Conservation (phyloP, 2,888 invertebrate species). For the Lysandra bellargus region DNA sequence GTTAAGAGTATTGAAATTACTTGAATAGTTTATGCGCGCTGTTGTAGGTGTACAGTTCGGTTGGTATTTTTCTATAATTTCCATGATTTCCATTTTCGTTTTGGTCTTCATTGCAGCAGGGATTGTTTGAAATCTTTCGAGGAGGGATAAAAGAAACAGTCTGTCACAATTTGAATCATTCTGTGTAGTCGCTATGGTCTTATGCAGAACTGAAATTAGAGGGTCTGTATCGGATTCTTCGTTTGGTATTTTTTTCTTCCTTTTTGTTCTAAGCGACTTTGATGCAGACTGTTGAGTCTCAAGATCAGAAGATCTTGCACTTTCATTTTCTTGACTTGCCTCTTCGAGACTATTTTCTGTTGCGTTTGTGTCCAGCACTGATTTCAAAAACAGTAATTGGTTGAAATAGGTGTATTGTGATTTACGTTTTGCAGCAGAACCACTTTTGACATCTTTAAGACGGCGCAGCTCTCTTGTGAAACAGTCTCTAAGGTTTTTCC, state of each 20-base stretch:
- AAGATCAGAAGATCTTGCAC: conserved; percentile 39
- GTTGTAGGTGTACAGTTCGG: conserved; percentile 14
- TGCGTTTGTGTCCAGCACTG: conserved; percentile 35
- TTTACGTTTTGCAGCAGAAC: conserved; percentile 38
- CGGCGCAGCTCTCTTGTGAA: conserved; percentile 37
- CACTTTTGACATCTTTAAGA: conserved; percentile 38
- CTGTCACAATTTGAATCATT: conserved; percentile 37
- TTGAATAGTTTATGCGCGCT: conserved; percentile 16
- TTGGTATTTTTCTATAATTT: conserved; percentile 18
- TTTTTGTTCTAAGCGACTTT: conserved; percentile 38
- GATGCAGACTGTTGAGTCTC: conserved; percentile 39
- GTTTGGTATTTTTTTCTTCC: conserved; percentile 38
- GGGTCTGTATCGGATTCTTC: conserved; percentile 38
- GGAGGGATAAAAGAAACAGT: conserved; percentile 24
- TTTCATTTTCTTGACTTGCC: conserved; percentile 38
- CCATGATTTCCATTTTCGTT: conserved; percentile 1
- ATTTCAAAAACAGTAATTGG: conserved; percentile 38
- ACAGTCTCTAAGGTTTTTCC: conserved; percentile 34
- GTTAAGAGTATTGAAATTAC: conserved; percentile 18
- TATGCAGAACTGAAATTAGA: conserved; percentile 37
- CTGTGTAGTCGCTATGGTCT: conserved; percentile 37
- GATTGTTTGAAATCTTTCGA: conserved; percentile 18
- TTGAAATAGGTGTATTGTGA: conserved; percentile 37
- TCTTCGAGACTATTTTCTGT: conserved; percentile 37
- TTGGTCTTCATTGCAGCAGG: conserved; percentile 20